Conservation (phyloP, 2,113 vertebrate genomes). For the Rhizomys pruinosus region DNA sequence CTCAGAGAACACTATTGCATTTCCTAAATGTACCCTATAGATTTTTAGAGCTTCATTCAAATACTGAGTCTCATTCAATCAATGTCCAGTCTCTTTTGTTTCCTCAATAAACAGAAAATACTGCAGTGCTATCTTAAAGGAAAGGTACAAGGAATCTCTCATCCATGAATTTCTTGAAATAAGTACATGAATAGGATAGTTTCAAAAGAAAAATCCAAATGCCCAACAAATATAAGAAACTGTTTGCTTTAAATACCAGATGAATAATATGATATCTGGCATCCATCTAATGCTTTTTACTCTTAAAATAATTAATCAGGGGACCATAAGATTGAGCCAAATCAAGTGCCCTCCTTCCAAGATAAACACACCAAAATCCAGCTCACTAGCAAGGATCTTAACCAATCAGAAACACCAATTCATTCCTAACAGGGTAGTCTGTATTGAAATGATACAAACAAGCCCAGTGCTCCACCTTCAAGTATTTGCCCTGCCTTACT, state of each 20-base stretch:
- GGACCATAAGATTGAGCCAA: not conserved
- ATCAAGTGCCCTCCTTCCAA: not conserved
- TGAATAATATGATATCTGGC: not conserved
- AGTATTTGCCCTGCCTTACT: not conserved
- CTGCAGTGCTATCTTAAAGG: not conserved
- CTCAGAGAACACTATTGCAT: not conserved
- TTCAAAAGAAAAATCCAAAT: not conserved
- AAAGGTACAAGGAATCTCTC: not conserved
- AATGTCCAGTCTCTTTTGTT: constrained; percentile 8
- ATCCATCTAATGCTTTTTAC: not conserved
- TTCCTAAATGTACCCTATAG: constrained; percentile 41
- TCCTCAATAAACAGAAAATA: constrained; percentile 33
- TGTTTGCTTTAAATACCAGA: not conserved
- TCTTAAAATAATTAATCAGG: not conserved
- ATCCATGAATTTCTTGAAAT: constrained; percentile 36
- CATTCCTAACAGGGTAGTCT: not conserved
- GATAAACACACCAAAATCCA: not conserved
- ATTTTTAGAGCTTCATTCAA: constrained; percentile 42
- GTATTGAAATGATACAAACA: not conserved
- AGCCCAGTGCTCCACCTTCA: not conserved
- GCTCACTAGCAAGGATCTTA: not conserved
- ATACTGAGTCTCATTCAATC: constrained; percentile 24
- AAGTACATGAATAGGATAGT: not conserved
- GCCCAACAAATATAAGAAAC: not conserved
- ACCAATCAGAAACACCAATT: not conserved